Base-by-base conservation (phyloP, 2,888 invertebrate species). In the Camponotus fellah region DNA sequence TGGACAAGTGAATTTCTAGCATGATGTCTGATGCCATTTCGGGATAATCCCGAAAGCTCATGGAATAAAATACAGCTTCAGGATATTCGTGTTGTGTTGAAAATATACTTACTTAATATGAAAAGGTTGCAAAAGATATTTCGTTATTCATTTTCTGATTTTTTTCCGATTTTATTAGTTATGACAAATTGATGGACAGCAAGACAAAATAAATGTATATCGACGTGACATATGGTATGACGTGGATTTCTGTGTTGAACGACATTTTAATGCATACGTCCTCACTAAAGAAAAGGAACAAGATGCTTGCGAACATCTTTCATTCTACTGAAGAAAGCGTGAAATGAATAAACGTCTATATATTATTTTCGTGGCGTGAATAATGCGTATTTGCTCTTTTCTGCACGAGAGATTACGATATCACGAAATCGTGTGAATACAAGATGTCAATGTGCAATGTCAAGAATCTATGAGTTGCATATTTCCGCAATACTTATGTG, bases 21-120 rank as follows among this genome's bases (percentile, higher is more conserved):
- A 21, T 21, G 37, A 58, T 79, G 60, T 60, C 34, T 71, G 71
- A 79, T 58, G 34, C 71, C 60, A 60, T 80, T 79, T 60, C 79
- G 37, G 37, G 46, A 43, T 80, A 80, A 80, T 69, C 58, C 43
- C 12, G 32, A 60, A 58, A 71, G 69, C 77, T 68, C 32, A 56
- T 12, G 56, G 26, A 66, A 66, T 66, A 49, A 69, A 71, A 17
- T 56, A 46, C 43, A 71, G 37, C 60, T 60, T 21, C 9, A 21
- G 21, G 68, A 72, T 60, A 40, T 34, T 40, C 34, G 43, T 17
- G 32, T 17, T 32, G 43, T 60, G 72, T 21, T 37, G 62, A 34
- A 66, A 82, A 77, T 82, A n/a, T n/a, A n/a, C 60, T n/a, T 66
- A 62, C 58, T 85, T 87, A 66, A 75, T 60, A 60, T 32, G 34